These are phyloP conservation scores for Telenomus remus DNA, from an alignment of 1,140 invertebrate species.

Conservation along the genomic window DNA sequence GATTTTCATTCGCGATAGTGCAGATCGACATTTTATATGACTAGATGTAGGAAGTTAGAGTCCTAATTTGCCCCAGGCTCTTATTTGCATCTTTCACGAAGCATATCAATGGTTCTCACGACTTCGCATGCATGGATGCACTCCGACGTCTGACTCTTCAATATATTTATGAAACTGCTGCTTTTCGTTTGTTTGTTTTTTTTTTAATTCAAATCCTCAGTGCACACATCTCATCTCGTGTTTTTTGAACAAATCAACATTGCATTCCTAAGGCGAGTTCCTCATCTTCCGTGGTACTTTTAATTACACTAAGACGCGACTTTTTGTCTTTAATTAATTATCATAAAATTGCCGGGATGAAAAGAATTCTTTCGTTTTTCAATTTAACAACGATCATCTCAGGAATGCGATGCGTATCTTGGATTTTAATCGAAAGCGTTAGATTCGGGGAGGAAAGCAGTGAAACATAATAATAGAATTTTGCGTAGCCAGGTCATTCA, in stretches of 20 bases:
- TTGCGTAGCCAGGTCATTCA: conserved; percentile 47
- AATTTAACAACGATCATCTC: background rate
- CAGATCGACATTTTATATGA: conserved; percentile 44
- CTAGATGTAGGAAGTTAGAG: conserved; percentile 50
- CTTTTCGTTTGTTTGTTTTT: conserved; percentile 15
- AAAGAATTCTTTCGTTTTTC: background rate
- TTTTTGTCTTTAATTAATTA: too few relatives aligned
- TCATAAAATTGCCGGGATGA: background rate
- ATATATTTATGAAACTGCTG: conserved; percentile 46
- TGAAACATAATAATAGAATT: conserved; percentile 52
- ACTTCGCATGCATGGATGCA: conserved; percentile 44
- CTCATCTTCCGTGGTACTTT: too few relatives aligned
- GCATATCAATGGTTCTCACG: conserved; percentile 53
- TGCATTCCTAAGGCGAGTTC: too few relatives aligned
- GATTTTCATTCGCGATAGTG: conserved; percentile 38
- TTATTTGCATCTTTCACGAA: conserved; percentile 49
- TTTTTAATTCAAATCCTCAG: background rate
- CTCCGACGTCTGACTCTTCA: conserved; percentile 32
- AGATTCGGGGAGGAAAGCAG: conserved; percentile 17
- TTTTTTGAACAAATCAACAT: too few relatives aligned
- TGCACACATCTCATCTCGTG: too few relatives aligned
- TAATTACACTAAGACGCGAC: too few relatives aligned
- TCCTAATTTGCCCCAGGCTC: conserved; percentile 52
- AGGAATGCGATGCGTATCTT: background rate
- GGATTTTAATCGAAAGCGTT: conserved; percentile 31